Conservation (phyloP, 2,888 invertebrate species). For the Drosophila nigricruria region DNA sequence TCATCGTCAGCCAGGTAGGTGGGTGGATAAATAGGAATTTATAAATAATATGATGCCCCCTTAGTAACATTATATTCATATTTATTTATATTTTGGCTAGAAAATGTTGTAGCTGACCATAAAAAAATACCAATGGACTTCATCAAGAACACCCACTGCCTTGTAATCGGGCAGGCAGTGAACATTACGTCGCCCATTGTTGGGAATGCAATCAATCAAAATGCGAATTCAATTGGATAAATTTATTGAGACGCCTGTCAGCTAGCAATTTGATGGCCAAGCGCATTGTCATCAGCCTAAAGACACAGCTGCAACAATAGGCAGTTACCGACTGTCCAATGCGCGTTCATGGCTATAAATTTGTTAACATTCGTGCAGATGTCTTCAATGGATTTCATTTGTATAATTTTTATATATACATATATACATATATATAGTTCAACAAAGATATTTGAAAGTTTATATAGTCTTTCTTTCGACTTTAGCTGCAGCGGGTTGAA, state of each 20-base stretch:
- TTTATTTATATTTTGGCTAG: conserved; percentile 10
- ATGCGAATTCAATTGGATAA: conserved; percentile 60
- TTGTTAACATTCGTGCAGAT: background rate
- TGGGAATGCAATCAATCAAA: conserved; percentile 71
- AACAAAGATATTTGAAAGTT: background rate
- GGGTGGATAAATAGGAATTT: conserved; percentile 27
- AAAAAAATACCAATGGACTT: conserved; percentile 6
- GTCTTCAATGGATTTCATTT: background rate
- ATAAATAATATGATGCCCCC: conserved; percentile 17
- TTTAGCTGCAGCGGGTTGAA: background rate
- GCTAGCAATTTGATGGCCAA: conserved; percentile 45
- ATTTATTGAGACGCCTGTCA: conserved; percentile 60
- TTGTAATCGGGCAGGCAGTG: conserved; percentile 22
- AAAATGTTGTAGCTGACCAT: conserved; percentile 8
- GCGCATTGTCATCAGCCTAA: conserved; percentile 37
- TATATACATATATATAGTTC: background rate
- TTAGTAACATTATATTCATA: conserved; percentile 3
- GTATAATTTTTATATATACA: background rate
- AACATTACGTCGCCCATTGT: conserved; percentile 30
- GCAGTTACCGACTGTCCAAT: background rate
- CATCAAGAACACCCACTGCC: conserved; percentile 32
- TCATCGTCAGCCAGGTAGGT: conserved; percentile 38
- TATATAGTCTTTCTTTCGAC: background rate
- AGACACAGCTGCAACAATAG: conserved; percentile 20
- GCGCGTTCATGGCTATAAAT: background rate